Evolutionary conservation across 92 coral and sea anemone genomes (phyloP).

Genomic region (Heteractis magnifica): DNA sequence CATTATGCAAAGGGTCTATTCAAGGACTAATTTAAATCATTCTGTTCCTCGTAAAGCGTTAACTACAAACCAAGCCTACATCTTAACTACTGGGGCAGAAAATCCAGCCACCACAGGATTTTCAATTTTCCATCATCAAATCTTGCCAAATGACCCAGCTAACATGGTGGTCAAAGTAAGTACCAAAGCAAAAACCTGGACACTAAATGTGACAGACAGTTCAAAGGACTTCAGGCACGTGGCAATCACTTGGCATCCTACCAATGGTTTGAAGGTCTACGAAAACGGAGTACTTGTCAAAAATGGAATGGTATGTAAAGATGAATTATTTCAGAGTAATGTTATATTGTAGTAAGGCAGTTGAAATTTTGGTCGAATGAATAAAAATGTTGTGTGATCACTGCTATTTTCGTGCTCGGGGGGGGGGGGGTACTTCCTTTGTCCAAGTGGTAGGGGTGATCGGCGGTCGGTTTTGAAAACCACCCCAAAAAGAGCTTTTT

Average conservation of each 20-base stretch:
- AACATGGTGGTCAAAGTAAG: conserved; percentile 13
- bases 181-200: conserved; percentile 18
- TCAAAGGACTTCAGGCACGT: conserved; percentile 17
- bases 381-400: no score
- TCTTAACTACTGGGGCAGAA: conserved; percentile 44
- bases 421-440: no score
- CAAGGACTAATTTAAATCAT: no score
- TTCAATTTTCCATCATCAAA: conserved; percentile 23
- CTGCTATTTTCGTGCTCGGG: no score
- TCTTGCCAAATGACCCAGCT: not conserved
- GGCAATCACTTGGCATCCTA: conserved; percentile 47
- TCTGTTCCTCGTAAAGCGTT: not conserved
- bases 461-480: no score
- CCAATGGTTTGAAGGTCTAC: conserved; percentile 29
- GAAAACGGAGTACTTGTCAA: conserved; percentile 14
- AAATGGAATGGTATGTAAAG: not conserved
- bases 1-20: no score
- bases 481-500: no score
- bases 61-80: conserved; percentile 10
- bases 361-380: no score
- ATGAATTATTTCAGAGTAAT: not conserved
- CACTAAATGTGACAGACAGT: not conserved
- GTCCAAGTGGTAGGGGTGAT: no score
- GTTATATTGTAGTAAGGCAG: no score
- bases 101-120: conserved; percentile 31